phyloP scores from a whole-genome alignment of 2,113 vertebrate species.

The Talpa occidentalis region DNA sequence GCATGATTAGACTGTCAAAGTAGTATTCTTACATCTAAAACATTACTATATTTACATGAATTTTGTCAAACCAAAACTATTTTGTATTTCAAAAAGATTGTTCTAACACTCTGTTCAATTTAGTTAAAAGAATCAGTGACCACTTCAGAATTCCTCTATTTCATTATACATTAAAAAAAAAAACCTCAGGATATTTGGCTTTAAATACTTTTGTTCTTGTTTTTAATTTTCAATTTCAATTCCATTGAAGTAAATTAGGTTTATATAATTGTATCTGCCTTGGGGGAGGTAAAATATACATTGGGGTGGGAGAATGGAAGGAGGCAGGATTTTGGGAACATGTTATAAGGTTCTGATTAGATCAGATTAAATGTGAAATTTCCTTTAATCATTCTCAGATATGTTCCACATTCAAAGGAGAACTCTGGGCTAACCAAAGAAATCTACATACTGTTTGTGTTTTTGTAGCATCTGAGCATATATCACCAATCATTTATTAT shows the following conservation, averaged over 20 bases:
- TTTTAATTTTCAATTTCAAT: not conserved
- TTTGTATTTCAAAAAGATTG: slow-evolving; percentile 10
- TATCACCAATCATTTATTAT: not conserved
- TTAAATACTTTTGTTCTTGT: not conserved
- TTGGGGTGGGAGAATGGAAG: not conserved
- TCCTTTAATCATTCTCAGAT: not conserved
- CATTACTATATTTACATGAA: not conserved
- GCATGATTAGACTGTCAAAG: slow-evolving; percentile 28
- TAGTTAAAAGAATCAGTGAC: not conserved
- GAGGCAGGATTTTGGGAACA: not conserved
- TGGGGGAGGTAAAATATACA: too few species aligned
- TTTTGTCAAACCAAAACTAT: slow-evolving; percentile 29
- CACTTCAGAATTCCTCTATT: slow-evolving; percentile 9
- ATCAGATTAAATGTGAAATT: not conserved
- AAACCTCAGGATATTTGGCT: not conserved
- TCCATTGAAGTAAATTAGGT: not conserved
- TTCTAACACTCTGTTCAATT: slow-evolving; percentile 9
- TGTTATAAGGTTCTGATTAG: not conserved
- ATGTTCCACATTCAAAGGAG: slow-evolving; percentile 1
- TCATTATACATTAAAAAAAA: not conserved
- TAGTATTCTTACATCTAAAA: slow-evolving; percentile 22
- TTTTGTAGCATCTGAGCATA: not conserved
- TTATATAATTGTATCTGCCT: too few species aligned
- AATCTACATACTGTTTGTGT: not conserved
- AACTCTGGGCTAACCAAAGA: not conserved